Base-by-base conservation (phyloP, 2,888 invertebrate species). In the Aricia artaxerxes region DNA sequence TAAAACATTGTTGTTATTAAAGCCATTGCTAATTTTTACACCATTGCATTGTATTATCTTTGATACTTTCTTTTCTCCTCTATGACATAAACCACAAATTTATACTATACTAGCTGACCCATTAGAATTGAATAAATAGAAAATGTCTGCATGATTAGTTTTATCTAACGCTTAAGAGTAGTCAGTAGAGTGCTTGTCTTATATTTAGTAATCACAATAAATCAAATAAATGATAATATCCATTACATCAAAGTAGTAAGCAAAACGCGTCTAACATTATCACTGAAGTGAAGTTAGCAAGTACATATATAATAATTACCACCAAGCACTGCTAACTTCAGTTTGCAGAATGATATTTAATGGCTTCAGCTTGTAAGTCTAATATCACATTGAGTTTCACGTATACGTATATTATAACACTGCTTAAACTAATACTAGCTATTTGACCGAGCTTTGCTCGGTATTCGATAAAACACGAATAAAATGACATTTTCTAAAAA, bases 301-400 rank as follows among this genome's bases (percentile, higher is more conserved):
- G 13, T 5, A 24, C 24, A 24, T 24, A 24, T 24, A 24, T 24
- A 69, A 69, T 69, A 35, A 35, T 31, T 4, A 35, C 16, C 11
- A 31, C 38, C 5, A 69, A 69, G 1, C 9, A 31, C 31, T 64
- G 3, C 31, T 64, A 38, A 69, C 69, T 69, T 69, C 35, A 69
- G 13, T 35, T 35, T 35, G 13, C 11, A 35, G 35, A 13, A 35
- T 35, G 35, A 38, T 38, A 13, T 69, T 69, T 16, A 5, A 13
- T 35, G 35, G 3, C 13, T 69, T 35, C 69, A 35, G 16, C 69
- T 69, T 5, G 35, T 31, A 69, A 69, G 60, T 53, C 79, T 79
- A 80, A 61, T 79, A 79, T 80, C 79, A 79, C 80, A 79, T 80
- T 78, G 69, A 80, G 79, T 60, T 79, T 79, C 60, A 69, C 78